A percentile compares a stretch with the other conserved stretches of the same genome.
Conservation (phyloP, 2,888 invertebrate species). For the Hemaris fuciformis region DNA sequence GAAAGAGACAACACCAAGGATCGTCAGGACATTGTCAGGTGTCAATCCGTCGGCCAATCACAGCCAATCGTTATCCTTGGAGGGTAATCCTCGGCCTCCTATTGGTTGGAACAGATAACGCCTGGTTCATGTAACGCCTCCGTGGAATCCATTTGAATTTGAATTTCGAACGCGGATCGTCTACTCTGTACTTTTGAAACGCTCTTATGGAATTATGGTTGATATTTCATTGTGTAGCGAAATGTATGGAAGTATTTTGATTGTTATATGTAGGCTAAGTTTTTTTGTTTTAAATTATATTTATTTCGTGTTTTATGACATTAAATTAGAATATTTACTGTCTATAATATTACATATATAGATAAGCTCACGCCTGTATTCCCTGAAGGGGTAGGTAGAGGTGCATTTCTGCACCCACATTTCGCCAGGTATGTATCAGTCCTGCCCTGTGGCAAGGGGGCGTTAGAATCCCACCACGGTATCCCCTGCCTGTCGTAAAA, state of each 20-base stretch:
- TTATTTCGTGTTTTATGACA: too few relatives aligned
- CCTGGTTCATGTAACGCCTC: slow-evolving; percentile 60
- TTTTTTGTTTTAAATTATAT: too few relatives aligned
- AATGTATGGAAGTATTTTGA: neutral
- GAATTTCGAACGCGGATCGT: slow-evolving; percentile 60
- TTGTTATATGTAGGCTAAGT: too few relatives aligned
- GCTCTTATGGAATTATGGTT: neutral
- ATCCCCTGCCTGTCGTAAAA: too few relatives aligned
- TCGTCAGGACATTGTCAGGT: slow-evolving; percentile 62
- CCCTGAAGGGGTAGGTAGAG: too few relatives aligned
- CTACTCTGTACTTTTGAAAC: slow-evolving; percentile 12
- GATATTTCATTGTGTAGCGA: neutral
- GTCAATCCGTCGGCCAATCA: slow-evolving; percentile 56
- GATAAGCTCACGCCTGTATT: too few relatives aligned
- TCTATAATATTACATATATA: too few relatives aligned
- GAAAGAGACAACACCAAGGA: slow-evolving; percentile 59
- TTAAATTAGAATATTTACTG: too few relatives aligned
- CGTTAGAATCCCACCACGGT: too few relatives aligned
- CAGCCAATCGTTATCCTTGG: slow-evolving; percentile 58
- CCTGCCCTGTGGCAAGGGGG: too few relatives aligned
- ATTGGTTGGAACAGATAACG: slow-evolving; percentile 73
- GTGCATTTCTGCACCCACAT: too few relatives aligned
- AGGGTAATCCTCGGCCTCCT: slow-evolving; percentile 64
- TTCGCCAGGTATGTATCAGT: too few relatives aligned
- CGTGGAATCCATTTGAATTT: slow-evolving; percentile 70